phyloP scores from a whole-genome alignment of 2,888 invertebrate genomes.

The Euproctis similis region DNA sequence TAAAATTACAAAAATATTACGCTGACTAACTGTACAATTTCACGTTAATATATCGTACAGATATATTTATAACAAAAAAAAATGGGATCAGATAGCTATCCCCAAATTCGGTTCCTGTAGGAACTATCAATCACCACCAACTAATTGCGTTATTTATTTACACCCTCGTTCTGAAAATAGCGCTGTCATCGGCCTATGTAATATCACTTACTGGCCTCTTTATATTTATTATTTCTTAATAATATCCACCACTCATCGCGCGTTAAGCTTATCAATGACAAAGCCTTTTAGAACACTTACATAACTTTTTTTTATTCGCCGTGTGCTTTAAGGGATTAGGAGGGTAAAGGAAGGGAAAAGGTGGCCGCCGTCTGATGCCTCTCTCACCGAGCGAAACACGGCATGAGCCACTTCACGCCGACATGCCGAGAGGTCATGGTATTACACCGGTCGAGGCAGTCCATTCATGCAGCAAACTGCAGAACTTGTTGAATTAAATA shows the following conservation, averaged over 20 bases:
- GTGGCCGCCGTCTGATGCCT: no score
- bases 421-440: no score
- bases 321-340: no score
- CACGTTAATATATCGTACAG: conserved; percentile 22
- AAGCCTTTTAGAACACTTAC: conserved; percentile 18
- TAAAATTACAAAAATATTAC: conserved; percentile 19
- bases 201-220: conserved; percentile 61
- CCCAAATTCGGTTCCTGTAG: conserved; percentile 26
- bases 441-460: no score
- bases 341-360: no score
- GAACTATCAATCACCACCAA: conserved; percentile 61
- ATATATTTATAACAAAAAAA: conserved; percentile 31
- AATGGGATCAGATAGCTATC: conserved; percentile 30
- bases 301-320: no score
- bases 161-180: conserved; percentile 46
- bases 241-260: conserved; percentile 39
- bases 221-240: conserved; percentile 45
- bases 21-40: conserved; percentile 23
- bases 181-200: conserved; percentile 59
- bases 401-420: no score
- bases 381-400: no score
- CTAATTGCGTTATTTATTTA: conserved; percentile 66
- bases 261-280: conserved; percentile 26
- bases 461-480: no score
- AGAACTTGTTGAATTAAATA: no score